Conservation (phyloP, 2,888 invertebrate species). For the Malacosoma neustria region DNA sequence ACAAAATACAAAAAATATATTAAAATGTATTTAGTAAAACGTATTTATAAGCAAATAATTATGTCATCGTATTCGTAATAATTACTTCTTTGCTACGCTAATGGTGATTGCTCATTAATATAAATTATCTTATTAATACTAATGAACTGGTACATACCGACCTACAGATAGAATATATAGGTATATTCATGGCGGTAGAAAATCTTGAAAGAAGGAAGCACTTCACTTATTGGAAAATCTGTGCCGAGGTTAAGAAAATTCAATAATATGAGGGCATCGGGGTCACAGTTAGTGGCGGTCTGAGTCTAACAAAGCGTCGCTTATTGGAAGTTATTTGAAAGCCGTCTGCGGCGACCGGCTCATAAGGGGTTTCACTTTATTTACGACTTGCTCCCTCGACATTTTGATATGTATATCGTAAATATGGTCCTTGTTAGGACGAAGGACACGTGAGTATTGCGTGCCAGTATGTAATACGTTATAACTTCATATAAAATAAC, state of each 20-base stretch:
- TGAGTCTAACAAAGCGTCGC: conserved; percentile 24
- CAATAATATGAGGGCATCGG: conserved; percentile 31
- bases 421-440: neutral
- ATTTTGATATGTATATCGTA: conserved; percentile 13
- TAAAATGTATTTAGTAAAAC: too few relatives aligned
- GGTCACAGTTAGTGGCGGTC: conserved; percentile 18
- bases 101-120: neutral
- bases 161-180: conserved; percentile 3
- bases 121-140: neutral
- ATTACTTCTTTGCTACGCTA: too few relatives aligned
- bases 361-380: conserved; percentile 26
- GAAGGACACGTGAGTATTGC: too few relatives aligned
- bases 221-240: conserved; percentile 42
- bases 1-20: too few relatives aligned
- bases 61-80: too few relatives aligned
- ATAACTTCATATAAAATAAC: too few relatives aligned
- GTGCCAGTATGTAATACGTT: too few relatives aligned
- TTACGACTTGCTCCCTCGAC: conserved; percentile 22
- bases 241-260: conserved; percentile 35
- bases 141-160: conserved; percentile 3
- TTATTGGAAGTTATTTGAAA: conserved; percentile 46
- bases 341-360: conserved; percentile 32
- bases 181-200: conserved; percentile 6
- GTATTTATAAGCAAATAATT: too few relatives aligned
- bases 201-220: conserved; percentile 26